Conservation (phyloP, 2,888 invertebrate genomes). For the Heteromurus nitidus region DNA sequence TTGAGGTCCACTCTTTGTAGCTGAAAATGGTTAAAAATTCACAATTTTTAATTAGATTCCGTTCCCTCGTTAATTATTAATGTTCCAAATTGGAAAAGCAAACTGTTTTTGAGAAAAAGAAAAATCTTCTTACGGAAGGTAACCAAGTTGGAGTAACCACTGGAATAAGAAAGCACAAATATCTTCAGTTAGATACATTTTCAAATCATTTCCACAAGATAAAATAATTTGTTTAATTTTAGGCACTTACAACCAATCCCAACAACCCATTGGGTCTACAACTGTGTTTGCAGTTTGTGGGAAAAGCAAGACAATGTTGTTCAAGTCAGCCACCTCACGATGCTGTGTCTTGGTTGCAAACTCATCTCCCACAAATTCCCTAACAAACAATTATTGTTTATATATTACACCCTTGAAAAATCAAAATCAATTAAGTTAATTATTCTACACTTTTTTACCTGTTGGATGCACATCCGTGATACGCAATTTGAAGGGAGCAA, state of each 20-base stretch:
- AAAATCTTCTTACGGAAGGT: conserved; percentile 62
- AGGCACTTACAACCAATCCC: conserved; percentile 70
- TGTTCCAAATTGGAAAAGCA: neutral
- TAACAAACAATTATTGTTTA: no score
- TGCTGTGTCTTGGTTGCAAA: conserved; percentile 68
- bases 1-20: conserved; percentile 70
- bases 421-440: no score
- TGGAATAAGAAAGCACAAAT: conserved; percentile 12
- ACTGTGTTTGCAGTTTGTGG: conserved; percentile 65
- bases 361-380: conserved; percentile 66
- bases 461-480: conserved; percentile 73
- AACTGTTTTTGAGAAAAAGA: neutral
- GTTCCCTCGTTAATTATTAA: no score
- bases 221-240: neutral
- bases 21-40: conserved; percentile 28
- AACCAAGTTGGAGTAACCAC: conserved; percentile 65
- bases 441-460: no score
- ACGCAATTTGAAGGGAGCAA: conserved; percentile 72
- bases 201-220: neutral
- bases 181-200: no score
- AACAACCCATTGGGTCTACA: conserved; percentile 68
- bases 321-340: conserved; percentile 70
- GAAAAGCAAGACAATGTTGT: conserved; percentile 70
- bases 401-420: no score
- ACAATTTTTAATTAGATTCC: no score